phyloP scores from a whole-genome alignment of 2,797 vertebrate species.

The Sciurus vulgaris region DNA sequence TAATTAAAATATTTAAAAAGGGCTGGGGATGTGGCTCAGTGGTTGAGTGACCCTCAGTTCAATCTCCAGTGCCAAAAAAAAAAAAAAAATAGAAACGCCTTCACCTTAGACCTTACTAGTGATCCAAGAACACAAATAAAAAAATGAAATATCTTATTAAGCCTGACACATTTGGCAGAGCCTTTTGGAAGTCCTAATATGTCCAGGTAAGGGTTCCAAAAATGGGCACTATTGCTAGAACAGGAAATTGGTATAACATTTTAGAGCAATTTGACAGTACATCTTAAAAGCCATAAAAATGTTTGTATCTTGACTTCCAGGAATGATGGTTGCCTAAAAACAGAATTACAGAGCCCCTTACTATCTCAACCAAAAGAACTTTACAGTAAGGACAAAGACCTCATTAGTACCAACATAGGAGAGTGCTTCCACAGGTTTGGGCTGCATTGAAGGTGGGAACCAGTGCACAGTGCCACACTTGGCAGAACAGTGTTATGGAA shows the following conservation, averaged over 20 bases:
- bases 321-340: not conserved
- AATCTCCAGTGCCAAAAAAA: too few species aligned
- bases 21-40: too few species aligned
- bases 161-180: not conserved
- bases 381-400: not conserved
- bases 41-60: too few species aligned
- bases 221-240: not conserved
- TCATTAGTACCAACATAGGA: not conserved
- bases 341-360: not conserved
- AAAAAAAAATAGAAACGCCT: not conserved
- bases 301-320: slow-evolving; percentile 14
- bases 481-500: not conserved
- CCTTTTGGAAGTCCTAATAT: not conserved
- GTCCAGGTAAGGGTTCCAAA: not conserved
- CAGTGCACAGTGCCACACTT: not conserved
- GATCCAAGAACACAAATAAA: slow-evolving; percentile 27
- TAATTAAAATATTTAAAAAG: too few species aligned
- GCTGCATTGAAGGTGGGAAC: not conserved
- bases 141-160: not conserved
- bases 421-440: not conserved
- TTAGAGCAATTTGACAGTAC: not conserved
- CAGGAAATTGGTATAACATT: not conserved
- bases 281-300: not conserved
- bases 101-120: not conserved
- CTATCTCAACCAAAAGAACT: not conserved